Evolutionary conservation across 2,113 vertebrate genomes (phyloP), one percentile per base, ranked within the genome.

Genomic region (Mesembrinibis cayennensis): DNA sequence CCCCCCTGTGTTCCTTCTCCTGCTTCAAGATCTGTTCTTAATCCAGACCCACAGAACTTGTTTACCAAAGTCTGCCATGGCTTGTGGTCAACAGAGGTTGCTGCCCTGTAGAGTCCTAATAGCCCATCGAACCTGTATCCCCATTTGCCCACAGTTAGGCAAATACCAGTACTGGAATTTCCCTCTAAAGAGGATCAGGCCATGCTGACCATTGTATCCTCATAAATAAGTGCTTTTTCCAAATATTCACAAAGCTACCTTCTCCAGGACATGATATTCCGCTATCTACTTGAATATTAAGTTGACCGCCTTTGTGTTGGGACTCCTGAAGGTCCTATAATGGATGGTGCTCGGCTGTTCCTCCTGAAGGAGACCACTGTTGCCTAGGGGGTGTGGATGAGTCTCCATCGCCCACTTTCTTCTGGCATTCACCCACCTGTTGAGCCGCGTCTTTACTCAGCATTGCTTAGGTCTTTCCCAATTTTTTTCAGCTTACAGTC

Each of bases 21-120:
- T 82, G 38, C 91, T 50, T 18, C 69, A 36, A 47, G 83, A 65
- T 82, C 90, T 88, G 74, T 50, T 72, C 91, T 67, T 70, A 71
- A 61, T 79, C 3, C 83, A 87, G 76, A 78, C 55, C 25, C 87
- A 82, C 66, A 94, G 77, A 55, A 87, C 61, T 94, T 91, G 69
- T 96, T 96, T 85, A 71, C 55, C 55, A 21, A 27, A 77, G 62
- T 2, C 63, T 5, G 4, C 13, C 9, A 9, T 4, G 18, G 7
- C 53, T 82, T 9, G 26, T 14, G 53, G 17, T 65, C 0, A 32
- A 3, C 30, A 52, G 65, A 62, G 14, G n/a, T 18, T 50, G 6
- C 6, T 49, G 82, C 71, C 40, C 82, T 36, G 19, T 21, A 40
- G 49, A 67, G 34, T 58, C 50, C 69, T 44, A 8, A 32, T 2